Evolutionary conservation across 2,797 vertebrate species (phyloP), one percentile per base, ranked within the genome.

Genomic region (Pelochelys cantorii): DNA sequence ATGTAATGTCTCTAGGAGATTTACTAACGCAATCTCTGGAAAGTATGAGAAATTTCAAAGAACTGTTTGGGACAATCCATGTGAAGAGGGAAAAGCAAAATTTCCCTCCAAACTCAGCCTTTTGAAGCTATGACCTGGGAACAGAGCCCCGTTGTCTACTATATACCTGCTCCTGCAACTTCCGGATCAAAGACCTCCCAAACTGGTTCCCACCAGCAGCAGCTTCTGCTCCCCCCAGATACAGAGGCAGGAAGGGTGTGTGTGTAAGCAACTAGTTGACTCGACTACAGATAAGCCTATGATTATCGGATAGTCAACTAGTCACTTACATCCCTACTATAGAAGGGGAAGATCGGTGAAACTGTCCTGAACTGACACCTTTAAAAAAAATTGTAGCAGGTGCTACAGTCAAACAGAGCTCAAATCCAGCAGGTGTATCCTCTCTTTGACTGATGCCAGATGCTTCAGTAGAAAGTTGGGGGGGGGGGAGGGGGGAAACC

Each of bases 381-480:
- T 27, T 3, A 4, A 48, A 42, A 48, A 37, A 48, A 52, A 37
- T 15, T 75, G 37, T 42, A 77, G 17, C 42, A 23, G 20, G 20
- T 71, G 65, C n/a, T 34, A 71, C 65, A 71, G 22, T n/a, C 65
- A 37, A 71, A 34, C 4, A 4, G n/a, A 71, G 65, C 65, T 34
- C 34, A 71, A 34, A 37, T 37, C 65, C 65, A 71, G 65, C n/a
- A 34, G 1, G 18, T 37, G 29, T 78, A 89, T 5, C 34, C 79
- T 89, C 83, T 0, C 77, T 87, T 79, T 0, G 0, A 77, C 37
- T 78, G 23, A 22, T 1, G 7, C 37, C 22, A 77, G 31, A 82
- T 71, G n/a, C 65, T 34, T 68, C 65, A 68, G n/a, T 18, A 34
- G 92, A 9, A 91, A 59, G 48, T 1, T 84, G 71, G 42, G 42